Percentiles rank a stretch among this genome's conserved stretches.
These are phyloP conservation scores for Ceyx margarethae DNA, from an alignment of 2,113 vertebrate species.

Conservation along the genomic window DNA sequence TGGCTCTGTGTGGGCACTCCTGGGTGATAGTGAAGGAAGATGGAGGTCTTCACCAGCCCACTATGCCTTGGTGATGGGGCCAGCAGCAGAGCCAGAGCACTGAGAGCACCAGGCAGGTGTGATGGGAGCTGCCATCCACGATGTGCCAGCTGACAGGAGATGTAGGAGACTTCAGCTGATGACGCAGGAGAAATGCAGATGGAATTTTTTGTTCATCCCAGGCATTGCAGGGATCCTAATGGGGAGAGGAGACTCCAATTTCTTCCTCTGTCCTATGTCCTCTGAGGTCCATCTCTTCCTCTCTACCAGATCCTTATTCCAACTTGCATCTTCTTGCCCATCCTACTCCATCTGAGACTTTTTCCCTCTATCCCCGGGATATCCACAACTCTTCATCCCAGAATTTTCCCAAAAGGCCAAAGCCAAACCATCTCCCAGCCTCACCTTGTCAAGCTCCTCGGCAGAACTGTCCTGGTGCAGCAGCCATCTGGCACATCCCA, in stretches of 20 bases:
- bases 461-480: fast-evolving
- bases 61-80: neutral
- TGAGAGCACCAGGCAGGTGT: neutral
- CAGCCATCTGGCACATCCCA: neutral
- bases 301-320: neutral
- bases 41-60: neutral
- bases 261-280: neutral
- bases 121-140: neutral
- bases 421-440: neutral
- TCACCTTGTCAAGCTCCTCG: neutral
- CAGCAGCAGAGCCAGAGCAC: neutral
- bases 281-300: neutral
- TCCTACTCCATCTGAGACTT: neutral
- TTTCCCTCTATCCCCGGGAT: neutral
- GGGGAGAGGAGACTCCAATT: neutral
- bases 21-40: neutral
- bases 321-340: neutral
- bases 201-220: neutral
- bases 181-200: neutral
- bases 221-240: neutral
- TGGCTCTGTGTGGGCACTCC: neutral
- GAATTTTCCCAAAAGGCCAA: neutral
- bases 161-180: neutral
- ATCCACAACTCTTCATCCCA: neutral
- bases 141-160: fast-evolving